Conservation (phyloP, 2,797 vertebrate genomes). For the Peromyscus aztecus region DNA sequence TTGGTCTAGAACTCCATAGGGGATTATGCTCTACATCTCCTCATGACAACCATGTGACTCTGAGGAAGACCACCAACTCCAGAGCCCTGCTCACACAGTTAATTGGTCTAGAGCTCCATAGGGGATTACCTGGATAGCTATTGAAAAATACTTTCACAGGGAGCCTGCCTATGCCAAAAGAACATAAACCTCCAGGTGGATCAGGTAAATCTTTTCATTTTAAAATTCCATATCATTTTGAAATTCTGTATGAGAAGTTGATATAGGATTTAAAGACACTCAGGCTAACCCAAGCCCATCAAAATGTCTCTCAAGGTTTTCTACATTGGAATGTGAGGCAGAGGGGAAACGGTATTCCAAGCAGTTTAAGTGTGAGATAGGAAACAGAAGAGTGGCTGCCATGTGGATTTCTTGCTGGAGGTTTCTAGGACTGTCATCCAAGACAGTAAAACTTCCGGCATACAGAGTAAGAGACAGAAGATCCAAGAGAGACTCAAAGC, state of each 20-base stretch:
- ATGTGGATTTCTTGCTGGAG: not conserved
- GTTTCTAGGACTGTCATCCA: not conserved
- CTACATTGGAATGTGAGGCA: not conserved
- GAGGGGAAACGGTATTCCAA: accelerated
- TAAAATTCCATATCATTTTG: not conserved
- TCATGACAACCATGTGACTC: no score
- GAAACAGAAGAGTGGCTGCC: not conserved
- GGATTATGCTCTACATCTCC: no score
- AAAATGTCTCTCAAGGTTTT: not conserved
- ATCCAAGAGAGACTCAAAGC: not conserved
- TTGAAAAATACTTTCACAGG: not conserved
- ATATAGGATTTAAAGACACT: not conserved
- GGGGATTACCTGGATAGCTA: not conserved
- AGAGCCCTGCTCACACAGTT: no score
- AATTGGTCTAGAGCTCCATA: not conserved
- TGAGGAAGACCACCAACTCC: no score
- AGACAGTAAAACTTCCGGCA: not conserved
- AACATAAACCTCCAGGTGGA: not conserved
- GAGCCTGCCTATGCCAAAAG: not conserved
- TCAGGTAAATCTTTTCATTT: not conserved
- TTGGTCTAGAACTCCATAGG: no score
- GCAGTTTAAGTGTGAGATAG: not conserved
- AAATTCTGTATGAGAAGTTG: not conserved
- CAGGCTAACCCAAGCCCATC: not conserved
- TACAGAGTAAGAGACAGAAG: not conserved